Percentiles rank a stretch among this genome's conserved stretches.
Conservation (phyloP, 2,797 vertebrate species). For the Crocidura indochinensis region DNA sequence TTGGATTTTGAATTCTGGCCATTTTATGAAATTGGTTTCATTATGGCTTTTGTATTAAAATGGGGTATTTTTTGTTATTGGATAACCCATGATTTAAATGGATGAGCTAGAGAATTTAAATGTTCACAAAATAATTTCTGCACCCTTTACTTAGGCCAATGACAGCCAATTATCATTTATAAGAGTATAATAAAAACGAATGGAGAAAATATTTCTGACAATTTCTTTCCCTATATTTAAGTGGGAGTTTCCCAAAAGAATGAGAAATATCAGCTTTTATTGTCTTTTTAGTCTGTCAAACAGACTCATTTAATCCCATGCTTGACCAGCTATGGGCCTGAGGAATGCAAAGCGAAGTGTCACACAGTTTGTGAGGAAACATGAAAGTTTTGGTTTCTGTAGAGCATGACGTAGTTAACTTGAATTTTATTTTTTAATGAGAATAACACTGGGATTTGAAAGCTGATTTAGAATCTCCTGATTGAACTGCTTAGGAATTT, state of each 20-base stretch:
- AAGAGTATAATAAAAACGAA: conserved; percentile 79
- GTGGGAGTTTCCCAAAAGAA: conserved; percentile 73
- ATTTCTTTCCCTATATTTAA: conserved; percentile 53
- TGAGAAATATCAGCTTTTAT: conserved; percentile 73
- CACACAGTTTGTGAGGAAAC: conserved; percentile 56
- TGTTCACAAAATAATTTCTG: conserved; percentile 68
- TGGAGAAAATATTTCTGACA: conserved; percentile 64
- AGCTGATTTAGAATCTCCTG: conserved; percentile 71
- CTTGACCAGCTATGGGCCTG: conserved; percentile 54
- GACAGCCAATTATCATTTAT: conserved; percentile 75
- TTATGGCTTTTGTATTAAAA: conserved; percentile 77
- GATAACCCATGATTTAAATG: conserved; percentile 71
- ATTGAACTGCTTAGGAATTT: conserved; percentile 69
- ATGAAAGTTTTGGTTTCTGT: conserved; percentile 48
- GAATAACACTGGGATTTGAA: conserved; percentile 63
- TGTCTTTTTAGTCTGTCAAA: conserved; percentile 78
- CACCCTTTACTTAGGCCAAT: conserved; percentile 62
- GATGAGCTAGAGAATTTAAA: conserved; percentile 71
- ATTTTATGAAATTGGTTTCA: conserved; percentile 78
- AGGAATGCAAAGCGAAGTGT: conserved; percentile 16
- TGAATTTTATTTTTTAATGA: conserved; percentile 77
- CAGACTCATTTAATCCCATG: conserved; percentile 74
- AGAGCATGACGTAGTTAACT: conserved; percentile 73
- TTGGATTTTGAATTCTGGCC: conserved; percentile 66
- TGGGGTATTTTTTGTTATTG: conserved; percentile 71